Evolutionary conservation across 2,797 vertebrate genomes (phyloP).

Genomic region (Paedocypris micromegethes): DNA sequence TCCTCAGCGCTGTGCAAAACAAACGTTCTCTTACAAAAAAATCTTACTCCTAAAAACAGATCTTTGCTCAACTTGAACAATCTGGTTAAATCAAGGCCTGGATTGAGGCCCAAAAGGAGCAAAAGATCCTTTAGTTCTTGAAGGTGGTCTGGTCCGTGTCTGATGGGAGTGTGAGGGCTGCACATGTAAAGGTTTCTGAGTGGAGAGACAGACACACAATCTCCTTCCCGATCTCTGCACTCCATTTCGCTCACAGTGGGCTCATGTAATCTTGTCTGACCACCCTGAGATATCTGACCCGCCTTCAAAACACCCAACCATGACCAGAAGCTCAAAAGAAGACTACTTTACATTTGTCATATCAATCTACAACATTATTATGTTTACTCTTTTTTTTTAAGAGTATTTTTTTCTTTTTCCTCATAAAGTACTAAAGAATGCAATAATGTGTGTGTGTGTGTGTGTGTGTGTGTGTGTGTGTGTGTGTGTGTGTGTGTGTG

Average conservation of each 20-base stretch:
- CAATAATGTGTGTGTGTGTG: no score
- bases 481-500: no score
- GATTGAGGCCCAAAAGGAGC: constrained; percentile 20
- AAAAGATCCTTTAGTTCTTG: constrained; percentile 34
- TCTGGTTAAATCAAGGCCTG: background rate
- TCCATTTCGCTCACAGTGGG: constrained; percentile 36
- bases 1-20: no score
- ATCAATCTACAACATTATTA: background rate
- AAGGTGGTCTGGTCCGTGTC: constrained; percentile 42
- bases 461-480: no score
- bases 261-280: constrained; percentile 35
- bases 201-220: constrained; percentile 31
- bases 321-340: constrained; percentile 4
- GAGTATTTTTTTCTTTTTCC: background rate
- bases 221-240: constrained; percentile 38
- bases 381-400: background rate
- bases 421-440: background rate
- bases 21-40: no score
- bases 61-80: no score
- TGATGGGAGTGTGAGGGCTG: constrained; percentile 44
- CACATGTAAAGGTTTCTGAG: constrained; percentile 46
- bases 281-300: constrained; percentile 27
- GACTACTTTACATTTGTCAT: constrained; percentile 4
- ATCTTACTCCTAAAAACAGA: no score
- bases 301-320: constrained; percentile 9